Base-by-base conservation (phyloP, 2,888 invertebrate species). In the Auanema freiburgensis region DNA sequence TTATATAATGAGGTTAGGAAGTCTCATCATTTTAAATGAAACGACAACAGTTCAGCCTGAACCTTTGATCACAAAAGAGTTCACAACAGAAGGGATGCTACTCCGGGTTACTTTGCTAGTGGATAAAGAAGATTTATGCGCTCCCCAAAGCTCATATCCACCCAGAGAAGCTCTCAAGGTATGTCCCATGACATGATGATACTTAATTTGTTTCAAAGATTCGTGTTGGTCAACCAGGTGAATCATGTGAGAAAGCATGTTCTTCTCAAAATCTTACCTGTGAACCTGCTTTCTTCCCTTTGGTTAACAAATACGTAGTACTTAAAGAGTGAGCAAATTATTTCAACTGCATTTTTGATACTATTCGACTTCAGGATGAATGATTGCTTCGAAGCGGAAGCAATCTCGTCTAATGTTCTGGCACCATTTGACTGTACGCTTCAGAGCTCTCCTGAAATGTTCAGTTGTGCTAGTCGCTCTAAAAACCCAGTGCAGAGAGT, bases 41-140 rank as follows among this genome's bases (percentile, higher is more conserved):
- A n/a, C n/a, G n/a, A n/a, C 53, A 21, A 52, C 3, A 4, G 24
- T 44, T 62, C 46, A 56, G 51, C 18, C 41, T 33, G n/a, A 23
- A 21, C 79, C 84, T 1, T 83, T 79, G 64, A 67, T 85, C 54
- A 85, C 86, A 0, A 83, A 81, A 65, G 86, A 86, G 67, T 85
- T 81, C 70, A 84, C 85, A 33, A 82, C 84, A 58, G 83, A 83
- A 46, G 86, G 86, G 8, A 85, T 86, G 84, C 73, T 86, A 53
- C 84, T 85, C 74, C 74, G 86, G 53, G 81, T 86, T 69, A 84
- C 84, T 60, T 79, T 83, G 18, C 84, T 85, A 58, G 79, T 85
- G n/a, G 80, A 84, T 61, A 82, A 85, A 68, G 85, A 85, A 67
- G 83, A 85, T 66, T 84, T 85, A 74, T 86, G 86, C 65, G 58